Evolutionary conservation across 1,140 invertebrate species (phyloP).

Genomic region (Pantala flavescens): DNA sequence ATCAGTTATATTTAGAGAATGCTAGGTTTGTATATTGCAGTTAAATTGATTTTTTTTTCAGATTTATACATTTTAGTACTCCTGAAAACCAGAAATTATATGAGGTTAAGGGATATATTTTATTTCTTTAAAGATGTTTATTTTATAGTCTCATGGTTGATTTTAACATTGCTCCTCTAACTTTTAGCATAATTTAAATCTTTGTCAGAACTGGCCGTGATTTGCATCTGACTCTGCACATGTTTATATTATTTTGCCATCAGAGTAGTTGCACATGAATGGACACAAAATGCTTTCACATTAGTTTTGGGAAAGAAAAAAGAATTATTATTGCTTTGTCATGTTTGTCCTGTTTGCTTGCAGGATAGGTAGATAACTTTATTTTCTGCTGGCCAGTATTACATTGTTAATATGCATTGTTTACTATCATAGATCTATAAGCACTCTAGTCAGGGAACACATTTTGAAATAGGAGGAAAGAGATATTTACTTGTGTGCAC

Average conservation of each 20-base stretch:
- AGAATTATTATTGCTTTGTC: background rate
- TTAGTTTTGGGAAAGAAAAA: background rate
- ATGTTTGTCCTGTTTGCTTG: background rate
- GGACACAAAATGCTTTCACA: background rate
- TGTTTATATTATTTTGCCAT: background rate
- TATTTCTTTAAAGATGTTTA: background rate
- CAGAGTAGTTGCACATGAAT: background rate
- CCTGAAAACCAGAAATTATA: background rate
- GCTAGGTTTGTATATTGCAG: background rate
- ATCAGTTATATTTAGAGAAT: background rate
- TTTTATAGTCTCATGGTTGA: background rate
- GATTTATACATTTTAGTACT: background rate
- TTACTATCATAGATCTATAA: background rate
- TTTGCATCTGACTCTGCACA: background rate
- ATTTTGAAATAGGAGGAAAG: background rate
- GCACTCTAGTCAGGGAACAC: slow-evolving; percentile 7
- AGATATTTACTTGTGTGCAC: background rate
- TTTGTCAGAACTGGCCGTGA: background rate
- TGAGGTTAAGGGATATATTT: background rate
- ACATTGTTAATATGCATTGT: background rate
- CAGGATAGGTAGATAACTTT: background rate
- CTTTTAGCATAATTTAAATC: background rate
- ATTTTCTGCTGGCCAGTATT: background rate
- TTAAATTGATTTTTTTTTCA: background rate
- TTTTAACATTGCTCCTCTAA: background rate